phyloP scores from a whole-genome alignment of 2,888 invertebrate genomes.

The Bombylius major region DNA sequence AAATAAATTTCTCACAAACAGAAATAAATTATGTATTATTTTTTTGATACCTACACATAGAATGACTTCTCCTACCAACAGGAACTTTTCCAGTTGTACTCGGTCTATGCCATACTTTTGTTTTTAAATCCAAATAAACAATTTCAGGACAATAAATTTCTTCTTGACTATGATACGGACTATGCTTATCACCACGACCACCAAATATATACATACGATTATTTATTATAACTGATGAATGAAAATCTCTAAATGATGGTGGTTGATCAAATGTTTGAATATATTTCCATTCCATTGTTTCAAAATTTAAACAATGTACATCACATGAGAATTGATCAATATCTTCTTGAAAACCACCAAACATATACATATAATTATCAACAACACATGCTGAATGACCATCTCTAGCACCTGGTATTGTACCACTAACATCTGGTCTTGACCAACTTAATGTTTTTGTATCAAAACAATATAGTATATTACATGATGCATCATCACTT shows the following conservation, averaged over 20 bases:
- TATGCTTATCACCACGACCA: slow-evolving; percentile 65
- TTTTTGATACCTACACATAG: slow-evolving; percentile 57
- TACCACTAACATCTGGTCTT: slow-evolving; percentile 51
- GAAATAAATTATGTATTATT: slow-evolving; percentile 1
- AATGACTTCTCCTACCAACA: slow-evolving; percentile 76
- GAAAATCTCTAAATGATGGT: slow-evolving; percentile 73
- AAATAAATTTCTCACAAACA: not conserved
- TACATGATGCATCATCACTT: slow-evolving; percentile 66
- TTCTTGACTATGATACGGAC: slow-evolving; percentile 48
- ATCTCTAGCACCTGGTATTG: slow-evolving; percentile 69
- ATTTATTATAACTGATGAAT: slow-evolving; percentile 66
- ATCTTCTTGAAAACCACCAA: slow-evolving; percentile 83
- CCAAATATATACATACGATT: slow-evolving; percentile 82
- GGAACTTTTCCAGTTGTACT: slow-evolving; percentile 53
- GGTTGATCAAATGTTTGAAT: slow-evolving; percentile 48
- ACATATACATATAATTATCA: slow-evolving; percentile 69
- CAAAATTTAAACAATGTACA: slow-evolving; percentile 60
- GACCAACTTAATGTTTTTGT: slow-evolving; percentile 57
- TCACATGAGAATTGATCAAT: slow-evolving; percentile 68
- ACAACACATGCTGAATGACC: slow-evolving; percentile 84
- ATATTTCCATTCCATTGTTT: slow-evolving; percentile 58
- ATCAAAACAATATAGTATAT: slow-evolving; percentile 69
- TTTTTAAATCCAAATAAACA: slow-evolving; percentile 59
- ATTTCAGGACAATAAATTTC: slow-evolving; percentile 70
- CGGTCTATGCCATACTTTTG: slow-evolving; percentile 55